Evolutionary conservation across 2,888 invertebrate genomes (phyloP).

Genomic region (Diaperis boleti): DNA sequence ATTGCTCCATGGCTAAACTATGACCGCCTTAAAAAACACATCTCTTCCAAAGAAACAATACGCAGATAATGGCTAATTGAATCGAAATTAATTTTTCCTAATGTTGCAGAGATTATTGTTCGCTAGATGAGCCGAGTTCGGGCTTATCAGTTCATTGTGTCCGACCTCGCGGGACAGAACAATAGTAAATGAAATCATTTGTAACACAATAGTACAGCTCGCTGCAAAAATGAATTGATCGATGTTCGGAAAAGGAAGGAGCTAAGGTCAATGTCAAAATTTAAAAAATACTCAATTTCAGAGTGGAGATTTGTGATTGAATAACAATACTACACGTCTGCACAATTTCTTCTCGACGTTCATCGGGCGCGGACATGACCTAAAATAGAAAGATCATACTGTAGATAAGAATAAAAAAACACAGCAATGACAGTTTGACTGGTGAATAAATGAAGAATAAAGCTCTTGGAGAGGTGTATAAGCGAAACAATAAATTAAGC

Average conservation of each 20-base stretch:
- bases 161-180: constrained; percentile 16
- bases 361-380: constrained; percentile 3
- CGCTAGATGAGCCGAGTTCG: neutral
- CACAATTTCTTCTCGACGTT: neutral
- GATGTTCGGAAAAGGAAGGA: constrained; percentile 20
- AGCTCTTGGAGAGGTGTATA: neutral
- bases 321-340: constrained; percentile 18
- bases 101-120: neutral
- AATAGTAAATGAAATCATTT: constrained; percentile 20
- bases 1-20: too few relatives aligned
- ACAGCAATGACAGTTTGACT: constrained; percentile 10
- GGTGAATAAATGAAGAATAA: constrained; percentile 3
- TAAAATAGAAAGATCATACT: constrained; percentile 6
- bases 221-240: constrained; percentile 17
- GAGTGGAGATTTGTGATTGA: constrained; percentile 18
- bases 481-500: constrained; percentile 5
- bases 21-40: too few relatives aligned
- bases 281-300: constrained; percentile 11
- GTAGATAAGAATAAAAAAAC: constrained; percentile 2
- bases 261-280: constrained; percentile 23
- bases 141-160: constrained; percentile 14
- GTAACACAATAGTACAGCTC: constrained; percentile 14
- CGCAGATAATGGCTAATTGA: neutral
- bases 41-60: too few relatives aligned
- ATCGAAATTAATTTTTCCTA: neutral